Conservation (phyloP, 1,140 invertebrate species). For the Pomacea maculata region DNA sequence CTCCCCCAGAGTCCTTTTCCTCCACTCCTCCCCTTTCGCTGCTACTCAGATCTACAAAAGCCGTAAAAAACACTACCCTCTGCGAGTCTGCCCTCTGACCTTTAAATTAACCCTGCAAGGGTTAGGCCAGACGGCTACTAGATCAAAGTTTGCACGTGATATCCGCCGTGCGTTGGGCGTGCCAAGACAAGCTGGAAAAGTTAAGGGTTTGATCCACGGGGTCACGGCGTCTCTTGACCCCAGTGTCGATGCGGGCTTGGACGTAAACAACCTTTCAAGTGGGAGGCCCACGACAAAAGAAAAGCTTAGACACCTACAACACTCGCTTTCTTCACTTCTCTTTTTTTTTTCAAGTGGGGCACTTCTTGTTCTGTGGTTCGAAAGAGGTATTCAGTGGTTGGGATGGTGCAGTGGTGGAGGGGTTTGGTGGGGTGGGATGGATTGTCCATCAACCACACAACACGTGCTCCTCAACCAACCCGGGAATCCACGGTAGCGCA, state of each 20-base stretch:
- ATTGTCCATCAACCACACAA: no score
- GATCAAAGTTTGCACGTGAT: constrained; percentile 6
- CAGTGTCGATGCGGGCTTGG: not conserved
- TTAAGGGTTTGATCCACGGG: not conserved
- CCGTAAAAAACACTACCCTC: not conserved
- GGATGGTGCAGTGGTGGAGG: no score
- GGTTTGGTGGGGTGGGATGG: no score
- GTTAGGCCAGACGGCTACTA: not conserved
- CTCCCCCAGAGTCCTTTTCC: not conserved
- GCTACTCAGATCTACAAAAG: not conserved
- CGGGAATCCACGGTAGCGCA: no score
- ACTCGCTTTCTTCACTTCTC: no score
- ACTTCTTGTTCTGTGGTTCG: not conserved
- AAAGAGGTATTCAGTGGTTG: no score
- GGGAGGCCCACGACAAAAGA: no score
- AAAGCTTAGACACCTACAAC: no score
- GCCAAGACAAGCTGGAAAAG: not conserved
- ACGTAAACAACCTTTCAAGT: not conserved
- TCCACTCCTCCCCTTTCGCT: not conserved
- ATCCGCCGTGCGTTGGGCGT: not conserved
- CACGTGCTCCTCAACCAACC: no score
- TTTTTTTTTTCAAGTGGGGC: no score
- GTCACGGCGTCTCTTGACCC: not conserved
- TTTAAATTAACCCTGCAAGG: not conserved
- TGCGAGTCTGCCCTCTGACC: not conserved